Evolutionary conservation across 2,113 vertebrate genomes (phyloP), one percentile per base, ranked within the genome.

Genomic region (Tympanuchus pallidicinctus): DNA sequence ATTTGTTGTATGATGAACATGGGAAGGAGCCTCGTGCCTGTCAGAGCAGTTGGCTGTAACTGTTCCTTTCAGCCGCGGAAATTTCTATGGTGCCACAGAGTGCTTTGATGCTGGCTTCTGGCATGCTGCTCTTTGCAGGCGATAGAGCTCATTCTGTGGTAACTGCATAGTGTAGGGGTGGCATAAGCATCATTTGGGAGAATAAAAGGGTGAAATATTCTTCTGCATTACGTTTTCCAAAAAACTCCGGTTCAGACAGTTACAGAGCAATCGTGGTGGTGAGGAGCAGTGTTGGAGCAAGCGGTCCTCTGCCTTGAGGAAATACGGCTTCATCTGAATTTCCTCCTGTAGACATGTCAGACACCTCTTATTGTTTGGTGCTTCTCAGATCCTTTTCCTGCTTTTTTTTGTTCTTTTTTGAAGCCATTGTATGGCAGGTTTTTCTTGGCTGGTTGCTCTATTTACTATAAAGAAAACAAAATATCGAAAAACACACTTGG

Each of bases 371-470:
- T 91, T 97, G 97, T 96, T 97, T 93, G 93, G 83, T 93, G 24
- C 70, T 88, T 96, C 92, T 95, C 82, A 93, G 92, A 92, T 93
- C 80, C 52, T 74, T 92, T 97, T 98, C 97, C 97, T 97, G 96
- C 92, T 93, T 43, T 43, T 42, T 42, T 42, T 42, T 42, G 13
- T 42, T 42, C 87, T 93, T 92, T 54, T 94, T 77, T 89, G 50
- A 94, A 97, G 86, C 94, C 92, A 93, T 97, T 97, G 94, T 94
- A 75, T 83, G 72, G 66, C 76, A 61, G 84, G 60, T 92, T 97
- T 97, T 97, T 94, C 94, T 97, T 97, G 97, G 93, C 93, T 56
- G 43, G 42, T 88, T 94, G 65, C 74, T 96, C 83, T 95, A 42
- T 95, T 93, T 88, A 90, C 92, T 96, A 40, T 71, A 84, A 92